Percentiles rank a stretch among this genome's conserved stretches.
Evolutionary conservation across 2,888 invertebrate genomes (phyloP).

Genomic region (Caenorhabditis plicata): DNA sequence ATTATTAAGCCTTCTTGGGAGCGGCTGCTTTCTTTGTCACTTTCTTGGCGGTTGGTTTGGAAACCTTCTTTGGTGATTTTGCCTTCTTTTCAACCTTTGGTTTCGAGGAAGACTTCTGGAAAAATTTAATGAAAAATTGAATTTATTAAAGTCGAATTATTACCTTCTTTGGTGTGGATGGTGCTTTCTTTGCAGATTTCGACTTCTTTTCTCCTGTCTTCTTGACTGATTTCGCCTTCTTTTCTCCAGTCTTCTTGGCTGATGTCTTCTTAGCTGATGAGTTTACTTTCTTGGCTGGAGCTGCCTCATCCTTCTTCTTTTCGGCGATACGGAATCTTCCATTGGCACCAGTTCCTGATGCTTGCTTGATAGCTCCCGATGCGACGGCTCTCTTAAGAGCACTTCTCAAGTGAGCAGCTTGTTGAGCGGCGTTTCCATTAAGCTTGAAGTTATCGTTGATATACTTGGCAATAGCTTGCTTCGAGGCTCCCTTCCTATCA

Average conservation of each 20-base stretch:
- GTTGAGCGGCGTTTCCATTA: constrained; percentile 43
- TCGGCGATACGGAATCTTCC: constrained; percentile 53
- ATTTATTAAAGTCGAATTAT: no score
- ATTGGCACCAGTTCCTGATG: constrained; percentile 52
- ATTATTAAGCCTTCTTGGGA: constrained; percentile 23
- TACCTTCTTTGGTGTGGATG: constrained; percentile 6
- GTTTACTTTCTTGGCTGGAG: background rate
- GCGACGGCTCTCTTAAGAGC: constrained; percentile 67
- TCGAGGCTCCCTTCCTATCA: constrained; percentile 68
- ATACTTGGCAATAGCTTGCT: constrained; percentile 68
- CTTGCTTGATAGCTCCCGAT: constrained; percentile 66
- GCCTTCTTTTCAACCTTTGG: constrained; percentile 42
- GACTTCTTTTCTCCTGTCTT: constrained; percentile 22
- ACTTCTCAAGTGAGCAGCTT: constrained; percentile 67
- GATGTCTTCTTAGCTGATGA: constrained; percentile 4
- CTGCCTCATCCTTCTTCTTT: constrained; percentile 17
- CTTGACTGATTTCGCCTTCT: constrained; percentile 35
- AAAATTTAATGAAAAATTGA: no score
- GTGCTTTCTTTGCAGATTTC: constrained; percentile 7
- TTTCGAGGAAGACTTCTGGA: constrained; percentile 4
- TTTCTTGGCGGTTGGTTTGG: constrained; percentile 32
- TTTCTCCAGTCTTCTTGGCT: constrained; percentile 7
- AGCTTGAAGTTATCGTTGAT: constrained; percentile 67
- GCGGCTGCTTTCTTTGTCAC: constrained; percentile 12
- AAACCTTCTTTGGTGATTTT: constrained; percentile 34